These are phyloP conservation scores for Geranospiza caerulescens DNA, from an alignment of 2,797 vertebrate species.

Conservation along the genomic window DNA sequence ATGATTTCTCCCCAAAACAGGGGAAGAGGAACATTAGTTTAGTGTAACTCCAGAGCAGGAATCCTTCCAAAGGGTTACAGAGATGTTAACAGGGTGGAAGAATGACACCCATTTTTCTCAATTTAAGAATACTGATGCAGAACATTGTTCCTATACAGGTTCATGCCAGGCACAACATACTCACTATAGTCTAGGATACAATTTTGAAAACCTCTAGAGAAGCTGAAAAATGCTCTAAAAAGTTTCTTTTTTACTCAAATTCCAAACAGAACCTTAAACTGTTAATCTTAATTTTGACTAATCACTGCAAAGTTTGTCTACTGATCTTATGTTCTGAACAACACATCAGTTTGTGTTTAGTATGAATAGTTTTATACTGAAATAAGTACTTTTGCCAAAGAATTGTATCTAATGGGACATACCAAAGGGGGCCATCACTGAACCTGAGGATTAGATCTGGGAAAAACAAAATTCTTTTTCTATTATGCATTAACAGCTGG, in stretches of 20 bases:
- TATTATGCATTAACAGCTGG: conserved; percentile 67
- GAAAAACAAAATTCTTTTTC: conserved; percentile 73
- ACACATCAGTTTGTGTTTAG: conserved; percentile 46
- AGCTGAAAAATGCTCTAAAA: background rate
- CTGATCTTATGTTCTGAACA: background rate
- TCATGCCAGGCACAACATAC: background rate
- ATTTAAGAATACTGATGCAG: background rate
- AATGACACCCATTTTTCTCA: background rate
- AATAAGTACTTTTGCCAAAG: conserved; percentile 40
- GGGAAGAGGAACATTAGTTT: background rate
- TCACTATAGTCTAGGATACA: background rate
- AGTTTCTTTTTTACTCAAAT: background rate
- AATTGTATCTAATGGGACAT: conserved; percentile 67
- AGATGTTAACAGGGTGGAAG: background rate
- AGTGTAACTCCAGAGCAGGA: background rate
- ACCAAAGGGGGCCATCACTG: conserved; percentile 49
- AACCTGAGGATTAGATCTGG: conserved; percentile 63
- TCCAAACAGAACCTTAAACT: background rate
- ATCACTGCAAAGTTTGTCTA: background rate
- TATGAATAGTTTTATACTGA: conserved; percentile 53
- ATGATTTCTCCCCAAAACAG: background rate
- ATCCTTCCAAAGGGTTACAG: background rate
- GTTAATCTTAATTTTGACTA: conserved; percentile 17
- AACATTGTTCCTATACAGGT: background rate
- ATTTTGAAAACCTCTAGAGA: background rate